Base-by-base conservation (phyloP, 1,140 invertebrate genomes). In the Colletes latitarsis region DNA sequence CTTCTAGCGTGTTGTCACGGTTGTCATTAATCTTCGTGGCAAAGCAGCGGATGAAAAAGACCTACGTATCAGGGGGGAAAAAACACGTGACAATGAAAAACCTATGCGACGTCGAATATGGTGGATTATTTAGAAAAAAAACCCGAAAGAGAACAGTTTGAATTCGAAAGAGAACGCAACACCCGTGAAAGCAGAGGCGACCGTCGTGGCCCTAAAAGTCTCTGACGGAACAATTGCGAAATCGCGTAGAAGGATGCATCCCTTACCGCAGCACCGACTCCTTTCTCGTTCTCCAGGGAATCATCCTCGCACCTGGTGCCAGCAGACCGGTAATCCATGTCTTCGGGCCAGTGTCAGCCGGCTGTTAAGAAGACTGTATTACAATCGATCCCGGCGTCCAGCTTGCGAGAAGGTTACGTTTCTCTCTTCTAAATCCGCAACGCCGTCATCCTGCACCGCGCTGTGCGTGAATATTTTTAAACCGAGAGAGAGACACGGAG, bases 221-320 rank as follows among this genome's bases (percentile, higher is more conserved):
- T 43, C 10, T 6, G 5, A 10, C 14, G 53, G 62, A 30, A 62
- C 39, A 14, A 62, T 30, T 8, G 21, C 14, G 14, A 72, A 41
- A 49, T 9, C 49, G 10, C 10, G 19, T 58, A 73, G 70, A 64
- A 57, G 74, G 43, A 58, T 74, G 74, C 79, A 73, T 60, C 67
- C 84, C 90, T 91, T 91, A 91, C 90, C 90, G 84, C 89, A 84
- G 74, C 49, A 19, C 75, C 68, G 68, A 78, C 78, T 78, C 84
- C 89, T 69, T 90, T 91, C 68, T 90, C 91, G 85, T 89, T 91
- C 76, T 92, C 90, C 73, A 85, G 77, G 63, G 80, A 72, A 67
- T 91, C 91, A 70, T 92, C 91, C 72, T 91, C 89, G 78, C 89
- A 92, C 68, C 90, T 87, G 68, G 89, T 87, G 69, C 89, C 90